These are phyloP conservation scores for Pseudochirops cupreus DNA, from an alignment of 2,797 vertebrate species.

Conservation along the genomic window DNA sequence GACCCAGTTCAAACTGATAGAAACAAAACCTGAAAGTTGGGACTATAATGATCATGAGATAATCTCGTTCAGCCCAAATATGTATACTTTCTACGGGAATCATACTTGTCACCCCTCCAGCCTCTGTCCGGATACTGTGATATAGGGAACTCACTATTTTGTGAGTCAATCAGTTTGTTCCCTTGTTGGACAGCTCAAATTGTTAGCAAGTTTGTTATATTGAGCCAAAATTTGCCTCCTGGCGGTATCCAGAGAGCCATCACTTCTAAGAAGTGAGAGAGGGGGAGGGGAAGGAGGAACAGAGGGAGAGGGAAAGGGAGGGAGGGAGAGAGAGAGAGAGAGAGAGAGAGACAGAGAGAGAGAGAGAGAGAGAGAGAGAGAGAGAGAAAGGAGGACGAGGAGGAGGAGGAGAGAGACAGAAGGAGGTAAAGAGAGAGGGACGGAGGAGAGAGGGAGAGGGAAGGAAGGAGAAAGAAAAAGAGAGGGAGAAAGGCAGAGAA, in stretches of 20 bases:
- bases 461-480: too few species aligned
- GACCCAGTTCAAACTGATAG: neutral
- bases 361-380: too few species aligned
- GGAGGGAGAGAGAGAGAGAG: too few species aligned
- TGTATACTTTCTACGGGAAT: neutral
- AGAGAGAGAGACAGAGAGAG: too few species aligned
- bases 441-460: too few species aligned
- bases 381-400: too few species aligned
- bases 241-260: neutral
- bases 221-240: neutral
- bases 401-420: too few species aligned
- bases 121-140: neutral
- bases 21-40: neutral
- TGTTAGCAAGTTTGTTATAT: neutral
- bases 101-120: neutral
- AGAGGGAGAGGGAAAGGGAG: neutral
- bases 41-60: neutral
- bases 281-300: neutral
- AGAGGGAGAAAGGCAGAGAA: neutral
- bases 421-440: too few species aligned
- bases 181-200: neutral
- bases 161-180: neutral
- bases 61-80: neutral
- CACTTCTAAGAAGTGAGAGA: neutral
- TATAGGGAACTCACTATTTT: neutral